Conservation (phyloP, 2,797 vertebrate genomes). For the Hephaestus fuliginosus region DNA sequence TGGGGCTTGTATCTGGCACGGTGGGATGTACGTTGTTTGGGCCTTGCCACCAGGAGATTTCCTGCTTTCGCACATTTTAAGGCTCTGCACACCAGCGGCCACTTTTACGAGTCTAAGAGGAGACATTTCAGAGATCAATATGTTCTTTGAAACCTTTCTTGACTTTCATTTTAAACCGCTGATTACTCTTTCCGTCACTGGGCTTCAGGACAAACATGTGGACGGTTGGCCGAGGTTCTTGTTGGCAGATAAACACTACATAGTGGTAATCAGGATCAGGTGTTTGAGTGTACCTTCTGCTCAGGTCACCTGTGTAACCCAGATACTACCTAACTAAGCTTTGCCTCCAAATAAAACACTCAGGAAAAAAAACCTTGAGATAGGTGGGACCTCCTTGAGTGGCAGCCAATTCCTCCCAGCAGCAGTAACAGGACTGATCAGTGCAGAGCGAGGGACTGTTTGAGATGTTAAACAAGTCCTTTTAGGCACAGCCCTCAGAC, state of each 20-base stretch:
- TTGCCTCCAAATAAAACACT: neutral
- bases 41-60: constrained; percentile 33
- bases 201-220: constrained; percentile 14
- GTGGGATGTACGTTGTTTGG: constrained; percentile 48
- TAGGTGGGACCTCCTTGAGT: neutral
- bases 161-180: neutral
- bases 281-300: constrained; percentile 58
- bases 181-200: neutral
- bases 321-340: constrained; percentile 18
- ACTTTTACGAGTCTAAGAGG: constrained; percentile 42
- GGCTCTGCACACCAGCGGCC: constrained; percentile 34
- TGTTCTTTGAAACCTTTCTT: constrained; percentile 14
- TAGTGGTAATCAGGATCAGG: constrained; percentile 68
- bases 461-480: constrained; percentile 32
- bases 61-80: constrained; percentile 51
- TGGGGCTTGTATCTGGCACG: constrained; percentile 71
- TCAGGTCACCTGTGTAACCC: constrained; percentile 60
- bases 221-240: constrained; percentile 57
- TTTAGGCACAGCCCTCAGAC: constrained; percentile 46
- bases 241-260: constrained; percentile 55
- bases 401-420: neutral
- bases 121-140: constrained; percentile 33
- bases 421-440: neutral
- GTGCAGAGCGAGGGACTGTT: constrained; percentile 13
- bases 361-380: neutral